Base-by-base conservation (phyloP, 2,797 vertebrate species). In the Muraenolepis orangiensis region DNA sequence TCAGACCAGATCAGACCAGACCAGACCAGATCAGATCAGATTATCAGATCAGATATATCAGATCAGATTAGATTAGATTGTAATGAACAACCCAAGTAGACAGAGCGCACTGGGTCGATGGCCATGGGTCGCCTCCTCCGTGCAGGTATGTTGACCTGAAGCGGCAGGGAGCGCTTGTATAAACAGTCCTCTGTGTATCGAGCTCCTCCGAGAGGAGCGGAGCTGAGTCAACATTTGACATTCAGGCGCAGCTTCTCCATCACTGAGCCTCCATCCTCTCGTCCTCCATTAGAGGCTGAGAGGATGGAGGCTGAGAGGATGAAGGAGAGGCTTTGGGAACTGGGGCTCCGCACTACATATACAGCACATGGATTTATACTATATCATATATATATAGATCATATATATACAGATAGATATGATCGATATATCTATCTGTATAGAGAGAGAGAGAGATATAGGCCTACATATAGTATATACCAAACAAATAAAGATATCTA, bases 141-240 rank as follows among this genome's bases (percentile, higher is more conserved):
- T 46, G 68, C 42, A 72, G 86, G 82, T 84, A 87, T 86, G 85
- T 88, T 86, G 83, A 78, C 85, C 83, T 66, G 78, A 68, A 74
- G 69, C 64, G 74, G 77, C 76, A 81, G 85, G 79, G 81, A 75
- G 84, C 85, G 80, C 85, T 82, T 86, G 80, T 36, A 76, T 79
- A 71, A 69, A 28, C 76, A 51, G 64, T 78, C 79, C 78, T 80
- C 74, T 81, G 74, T 80, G 83, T 80, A 80, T 87, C n/a, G n/a
- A n/a, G n/a, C n/a, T n/a, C n/a, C 73, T 89, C 72, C 76, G 85
- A 82, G 87, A 85, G 83, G 84, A 81, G 74, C 84, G 28, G 84
- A 89, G 82, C 80, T 89, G 88, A 88, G 86, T 88, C 87, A 91
- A 92, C 89, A 91, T 89, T 90, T 88, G 73, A 84, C 76, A 26